These are phyloP conservation scores for Lochmaea crataegi DNA, from an alignment of 2,888 invertebrate species.

Conservation along the genomic window DNA sequence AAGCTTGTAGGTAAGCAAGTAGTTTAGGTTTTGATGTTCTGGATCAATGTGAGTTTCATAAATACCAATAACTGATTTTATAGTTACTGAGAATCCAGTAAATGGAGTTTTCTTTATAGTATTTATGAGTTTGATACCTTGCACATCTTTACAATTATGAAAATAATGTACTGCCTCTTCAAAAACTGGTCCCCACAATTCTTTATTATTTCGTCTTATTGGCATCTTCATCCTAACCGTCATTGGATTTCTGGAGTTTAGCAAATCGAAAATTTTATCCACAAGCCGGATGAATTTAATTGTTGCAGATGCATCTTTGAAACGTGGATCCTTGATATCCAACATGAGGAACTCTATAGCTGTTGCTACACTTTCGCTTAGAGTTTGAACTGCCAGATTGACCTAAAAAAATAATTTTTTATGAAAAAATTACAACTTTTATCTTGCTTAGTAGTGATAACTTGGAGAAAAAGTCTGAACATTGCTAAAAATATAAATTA, in stretches of 20 bases:
- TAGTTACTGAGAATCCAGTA: conserved; percentile 23
- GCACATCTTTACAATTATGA: too few species aligned
- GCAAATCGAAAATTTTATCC: too few species aligned
- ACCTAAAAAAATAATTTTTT: conserved; percentile 13
- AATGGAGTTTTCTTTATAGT: conserved; percentile 29
- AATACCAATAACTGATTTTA: conserved; percentile 23
- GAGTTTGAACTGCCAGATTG: conserved; percentile 18
- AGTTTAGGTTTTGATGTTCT: conserved; percentile 12
- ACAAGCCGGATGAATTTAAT: too few species aligned
- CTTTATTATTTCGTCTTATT: too few species aligned
- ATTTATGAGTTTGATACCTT: too few species aligned
- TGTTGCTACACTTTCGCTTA: conserved; percentile 15
- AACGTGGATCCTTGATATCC: conserved; percentile 15
- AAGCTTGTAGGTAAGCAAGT: conserved; percentile 30
- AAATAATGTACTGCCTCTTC: too few species aligned
- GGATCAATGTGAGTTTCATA: conserved; percentile 21
- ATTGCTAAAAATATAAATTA: too few species aligned
- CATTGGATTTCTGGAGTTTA: too few species aligned
- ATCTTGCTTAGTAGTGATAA: background rate
- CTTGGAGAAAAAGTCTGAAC: too few species aligned
- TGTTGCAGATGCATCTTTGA: background rate
- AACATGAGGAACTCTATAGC: conserved; percentile 18
- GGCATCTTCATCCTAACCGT: too few species aligned
- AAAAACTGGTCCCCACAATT: too few species aligned
- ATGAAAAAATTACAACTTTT: background rate